Evolutionary conservation across 1,140 invertebrate genomes (phyloP).

Genomic region (Aethina tumida): DNA sequence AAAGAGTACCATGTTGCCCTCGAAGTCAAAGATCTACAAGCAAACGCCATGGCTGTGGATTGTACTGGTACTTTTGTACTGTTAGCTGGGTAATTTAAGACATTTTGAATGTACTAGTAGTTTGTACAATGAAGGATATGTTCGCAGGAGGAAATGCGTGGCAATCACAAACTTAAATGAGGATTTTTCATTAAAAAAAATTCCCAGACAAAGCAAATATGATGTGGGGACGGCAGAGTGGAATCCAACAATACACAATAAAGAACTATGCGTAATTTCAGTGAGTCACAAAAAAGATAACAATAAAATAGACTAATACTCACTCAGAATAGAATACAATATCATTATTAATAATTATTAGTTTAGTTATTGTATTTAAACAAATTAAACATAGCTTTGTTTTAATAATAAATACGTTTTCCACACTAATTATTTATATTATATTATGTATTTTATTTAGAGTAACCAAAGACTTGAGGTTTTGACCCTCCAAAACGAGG

Average conservation of each 20-base stretch:
- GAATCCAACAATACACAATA: constrained; percentile 70
- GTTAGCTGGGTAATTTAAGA: constrained; percentile 61
- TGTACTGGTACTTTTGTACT: constrained; percentile 72
- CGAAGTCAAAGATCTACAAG: constrained; percentile 52
- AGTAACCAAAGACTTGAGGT: constrained; percentile 79
- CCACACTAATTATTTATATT: background rate
- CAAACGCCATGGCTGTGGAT: constrained; percentile 85
- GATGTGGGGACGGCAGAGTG: constrained; percentile 87
- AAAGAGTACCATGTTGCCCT: constrained; percentile 32
- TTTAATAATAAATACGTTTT: background rate
- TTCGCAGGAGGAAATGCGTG: constrained; percentile 59
- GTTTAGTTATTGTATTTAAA: constrained; percentile 7
- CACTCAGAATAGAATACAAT: background rate
- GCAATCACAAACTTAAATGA: constrained; percentile 68
- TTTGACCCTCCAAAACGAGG: constrained; percentile 58
- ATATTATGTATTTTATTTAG: constrained; percentile 38
- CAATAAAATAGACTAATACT: constrained; percentile 1
- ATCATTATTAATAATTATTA: background rate
- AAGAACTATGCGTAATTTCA: constrained; percentile 79
- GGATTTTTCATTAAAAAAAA: constrained; percentile 64
- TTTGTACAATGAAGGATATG: constrained; percentile 2
- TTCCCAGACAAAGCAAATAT: constrained; percentile 84
- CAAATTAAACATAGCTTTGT: background rate
- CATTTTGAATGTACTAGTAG: background rate
- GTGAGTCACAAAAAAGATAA: no score